These are phyloP conservation scores for Apostichopus parvimensis DNA, from an alignment of 35 echinoderm and acorn worm genomes.

Conservation along the genomic window DNA sequence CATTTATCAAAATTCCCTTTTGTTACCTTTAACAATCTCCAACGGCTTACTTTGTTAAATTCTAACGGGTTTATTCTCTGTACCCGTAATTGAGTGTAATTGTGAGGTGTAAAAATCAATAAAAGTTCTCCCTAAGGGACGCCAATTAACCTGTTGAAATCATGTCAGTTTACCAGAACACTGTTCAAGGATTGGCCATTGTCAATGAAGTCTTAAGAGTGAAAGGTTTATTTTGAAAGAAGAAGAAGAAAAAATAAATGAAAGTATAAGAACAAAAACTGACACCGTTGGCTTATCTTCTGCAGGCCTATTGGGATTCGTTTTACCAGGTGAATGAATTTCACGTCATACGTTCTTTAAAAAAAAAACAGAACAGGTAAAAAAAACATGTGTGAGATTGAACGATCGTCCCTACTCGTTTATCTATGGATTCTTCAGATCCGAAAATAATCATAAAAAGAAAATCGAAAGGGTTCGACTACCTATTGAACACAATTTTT, in stretches of 20 bases:
- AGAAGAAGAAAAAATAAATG: slow-evolving; percentile 12
- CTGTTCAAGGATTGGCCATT: slow-evolving; percentile 36
- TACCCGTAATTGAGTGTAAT: slow-evolving; percentile 45
- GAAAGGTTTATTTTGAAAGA: slow-evolving; percentile 10
- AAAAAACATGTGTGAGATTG: not conserved
- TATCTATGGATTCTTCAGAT: not conserved
- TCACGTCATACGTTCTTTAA: not conserved
- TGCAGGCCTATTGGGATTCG: not conserved
- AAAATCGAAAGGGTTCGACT: not conserved
- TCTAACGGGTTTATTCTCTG: slow-evolving; percentile 8
- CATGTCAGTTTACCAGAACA: slow-evolving; percentile 52
- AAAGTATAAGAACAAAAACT: not conserved
- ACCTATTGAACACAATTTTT: too few relatives aligned
- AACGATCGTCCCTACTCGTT: not conserved
- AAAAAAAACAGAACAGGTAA: not conserved
- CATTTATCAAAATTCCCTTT: slow-evolving; percentile 52
- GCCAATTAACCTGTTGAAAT: slow-evolving; percentile 32
- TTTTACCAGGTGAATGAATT: not conserved
- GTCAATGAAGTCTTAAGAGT: slow-evolving; percentile 8
- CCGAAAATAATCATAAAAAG: not conserved
- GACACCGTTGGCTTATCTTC: not conserved
- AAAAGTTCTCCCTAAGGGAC: not conserved
- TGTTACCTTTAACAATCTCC: not conserved
- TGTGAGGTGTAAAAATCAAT: slow-evolving; percentile 57
- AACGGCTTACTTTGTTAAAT: not conserved